Evolutionary conservation across 1,140 invertebrate species (phyloP).

Genomic region (Telenomus remus): DNA sequence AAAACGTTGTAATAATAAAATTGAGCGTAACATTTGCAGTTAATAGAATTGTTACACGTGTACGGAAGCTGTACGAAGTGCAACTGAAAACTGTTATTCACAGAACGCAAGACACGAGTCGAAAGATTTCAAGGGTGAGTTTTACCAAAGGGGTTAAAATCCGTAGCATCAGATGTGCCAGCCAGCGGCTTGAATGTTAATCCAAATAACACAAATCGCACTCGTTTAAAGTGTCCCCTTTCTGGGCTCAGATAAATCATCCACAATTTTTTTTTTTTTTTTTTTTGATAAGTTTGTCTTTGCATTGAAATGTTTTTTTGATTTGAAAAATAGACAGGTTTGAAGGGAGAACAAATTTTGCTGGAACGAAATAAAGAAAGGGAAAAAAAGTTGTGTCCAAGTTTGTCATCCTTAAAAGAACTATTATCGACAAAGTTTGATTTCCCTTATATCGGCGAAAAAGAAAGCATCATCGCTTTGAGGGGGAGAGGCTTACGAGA

Average conservation of each 20-base stretch:
- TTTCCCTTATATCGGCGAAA: slow-evolving; percentile 46
- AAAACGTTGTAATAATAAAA: no score
- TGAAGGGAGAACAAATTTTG: not conserved
- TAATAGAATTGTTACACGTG: slow-evolving; percentile 21
- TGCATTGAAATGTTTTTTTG: not conserved
- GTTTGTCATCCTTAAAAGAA: slow-evolving; percentile 40
- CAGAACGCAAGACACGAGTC: slow-evolving; percentile 36
- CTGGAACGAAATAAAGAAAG: not conserved
- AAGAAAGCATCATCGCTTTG: slow-evolving; percentile 48
- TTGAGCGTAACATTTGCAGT: not conserved
- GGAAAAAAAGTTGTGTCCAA: slow-evolving; percentile 20
- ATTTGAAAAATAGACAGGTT: not conserved
- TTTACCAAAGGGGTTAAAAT: slow-evolving; percentile 61
- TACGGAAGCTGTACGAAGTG: slow-evolving; percentile 21
- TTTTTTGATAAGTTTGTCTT: slow-evolving; percentile 20
- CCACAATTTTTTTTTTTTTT: slow-evolving; percentile 56
- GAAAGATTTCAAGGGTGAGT: slow-evolving; percentile 53
- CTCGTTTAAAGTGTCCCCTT: slow-evolving; percentile 60
- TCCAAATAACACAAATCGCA: slow-evolving; percentile 62
- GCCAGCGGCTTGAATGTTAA: slow-evolving; percentile 61
- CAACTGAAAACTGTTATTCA: slow-evolving; percentile 31
- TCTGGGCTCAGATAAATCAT: slow-evolving; percentile 53
- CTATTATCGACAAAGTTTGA: slow-evolving; percentile 46
- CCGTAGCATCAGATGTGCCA: slow-evolving; percentile 62
- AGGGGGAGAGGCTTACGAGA: slow-evolving; percentile 44